Percentiles rank a stretch among this genome's conserved stretches.
These are phyloP conservation scores for Drosophila miranda DNA, from an alignment of 1,140 invertebrate genomes.

Conservation along the genomic window DNA sequence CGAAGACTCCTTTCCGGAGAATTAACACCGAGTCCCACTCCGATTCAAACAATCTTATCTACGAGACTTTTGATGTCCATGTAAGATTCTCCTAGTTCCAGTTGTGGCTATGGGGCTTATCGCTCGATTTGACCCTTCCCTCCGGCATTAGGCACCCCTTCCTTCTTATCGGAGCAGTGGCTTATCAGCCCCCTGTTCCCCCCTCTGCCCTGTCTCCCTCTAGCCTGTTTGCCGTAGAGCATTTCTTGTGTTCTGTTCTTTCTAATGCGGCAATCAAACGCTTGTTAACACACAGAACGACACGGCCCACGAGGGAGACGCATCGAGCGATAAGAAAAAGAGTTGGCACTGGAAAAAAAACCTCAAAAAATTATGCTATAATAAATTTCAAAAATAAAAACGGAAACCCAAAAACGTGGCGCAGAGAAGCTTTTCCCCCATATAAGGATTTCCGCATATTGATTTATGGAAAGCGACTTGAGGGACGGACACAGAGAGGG, in stretches of 20 bases:
- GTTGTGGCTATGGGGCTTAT: slow-evolving; percentile 22
- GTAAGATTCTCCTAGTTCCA: slow-evolving; percentile 52
- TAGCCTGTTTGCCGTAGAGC: slow-evolving; percentile 44
- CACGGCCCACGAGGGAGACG: slow-evolving; percentile 5
- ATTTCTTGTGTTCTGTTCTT: slow-evolving; percentile 17
- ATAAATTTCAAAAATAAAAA: slow-evolving; percentile 50
- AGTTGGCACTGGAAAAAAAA: slow-evolving; percentile 26
- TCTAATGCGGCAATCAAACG: slow-evolving; percentile 76
- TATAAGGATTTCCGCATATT: slow-evolving; percentile 63
- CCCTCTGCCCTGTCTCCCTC: slow-evolving; percentile 33
- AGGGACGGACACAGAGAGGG: slow-evolving; percentile 7
- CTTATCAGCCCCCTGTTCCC: slow-evolving; percentile 41
- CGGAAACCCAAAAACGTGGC: background rate
- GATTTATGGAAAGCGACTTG: slow-evolving; percentile 62
- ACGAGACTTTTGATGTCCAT: slow-evolving; percentile 32
- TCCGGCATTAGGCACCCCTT: slow-evolving; percentile 32
- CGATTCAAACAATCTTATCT: slow-evolving; percentile 53
- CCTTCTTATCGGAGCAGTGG: slow-evolving; percentile 31
- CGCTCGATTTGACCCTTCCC: slow-evolving; percentile 11
- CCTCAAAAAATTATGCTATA: slow-evolving; percentile 61
- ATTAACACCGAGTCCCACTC: background rate
- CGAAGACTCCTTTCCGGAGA: slow-evolving; percentile 16
- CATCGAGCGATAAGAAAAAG: slow-evolving; percentile 50
- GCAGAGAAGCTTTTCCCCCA: background rate
- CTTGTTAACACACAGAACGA: slow-evolving; percentile 68